Conservation (phyloP, 1,140 invertebrate species). For the Drosophila jambulina region DNA sequence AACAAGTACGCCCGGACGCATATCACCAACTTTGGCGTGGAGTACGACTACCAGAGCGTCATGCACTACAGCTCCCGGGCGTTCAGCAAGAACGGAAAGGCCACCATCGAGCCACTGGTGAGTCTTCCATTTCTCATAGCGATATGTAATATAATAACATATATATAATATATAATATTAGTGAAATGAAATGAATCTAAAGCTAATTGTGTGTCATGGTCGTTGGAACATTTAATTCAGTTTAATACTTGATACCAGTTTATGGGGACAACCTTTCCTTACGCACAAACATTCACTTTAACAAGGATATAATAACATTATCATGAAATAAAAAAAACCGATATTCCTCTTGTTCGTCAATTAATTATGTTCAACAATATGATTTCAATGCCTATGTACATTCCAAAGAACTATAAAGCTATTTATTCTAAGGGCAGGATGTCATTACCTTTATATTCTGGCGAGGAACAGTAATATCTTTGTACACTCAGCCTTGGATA, state of each 20-base stretch:
- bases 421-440: neutral
- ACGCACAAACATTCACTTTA: neutral
- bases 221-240: neutral
- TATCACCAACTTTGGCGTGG: slow-evolving; percentile 88
- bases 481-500: neutral
- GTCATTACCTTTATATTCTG: neutral
- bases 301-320: slow-evolving; percentile 7
- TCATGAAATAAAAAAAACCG: neutral
- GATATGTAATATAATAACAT: no score
- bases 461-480: neutral
- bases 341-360: neutral
- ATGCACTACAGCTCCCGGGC: slow-evolving; percentile 90
- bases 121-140: slow-evolving; percentile 1
- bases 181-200: neutral
- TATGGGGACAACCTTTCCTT: neutral
- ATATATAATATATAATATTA: no score
- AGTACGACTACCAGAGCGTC: slow-evolving; percentile 90
- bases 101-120: slow-evolving; percentile 87
- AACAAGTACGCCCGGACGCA: slow-evolving; percentile 88
- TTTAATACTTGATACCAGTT: neutral
- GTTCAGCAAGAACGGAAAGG: slow-evolving; percentile 88
- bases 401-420: neutral
- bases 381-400: neutral
- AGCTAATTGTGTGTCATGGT: neutral
- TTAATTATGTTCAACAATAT: slow-evolving; percentile 2